Base-by-base conservation (phyloP, 30 jellyfish, hydroid and myxozoan species). In the Chrysaora quinquecirrha region DNA sequence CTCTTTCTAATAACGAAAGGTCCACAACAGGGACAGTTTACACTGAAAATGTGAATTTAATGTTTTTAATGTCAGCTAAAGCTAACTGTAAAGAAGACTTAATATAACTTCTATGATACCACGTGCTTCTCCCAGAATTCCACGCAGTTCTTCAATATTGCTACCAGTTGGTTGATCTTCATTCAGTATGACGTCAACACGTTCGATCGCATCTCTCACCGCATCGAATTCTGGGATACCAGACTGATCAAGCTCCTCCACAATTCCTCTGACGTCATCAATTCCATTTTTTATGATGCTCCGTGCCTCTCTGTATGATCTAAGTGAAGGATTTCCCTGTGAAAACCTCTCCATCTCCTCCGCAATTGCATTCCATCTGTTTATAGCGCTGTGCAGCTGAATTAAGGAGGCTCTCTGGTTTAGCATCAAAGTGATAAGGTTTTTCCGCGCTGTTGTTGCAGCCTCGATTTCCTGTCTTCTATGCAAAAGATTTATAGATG, bases 131-230 rank as follows among this genome's bases (percentile, higher is more conserved):
- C 95, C 95, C 1, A 84, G 71, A 70, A 62, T 60, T 3, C 72
- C 83, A 12, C 95, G 82, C 3, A 84, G 83, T 72, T 84, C 95
- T 54, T 84, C 95, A 68, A 73, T 88, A 49, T 69, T 58, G 64
- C 73, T 84, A 1, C 86, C 86, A 25, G 83, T 69, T 31, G 83
- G 87, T 77, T 72, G 87, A 24, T 84, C 86, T 12, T 84, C 95
- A n/a, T 84, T 85, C 25, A 70, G 80, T 25, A 84, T 77, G 31
- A 34, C 95, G 52, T 84, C 95, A 3, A 73, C 67, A 34, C 95
- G 43, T 30, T 84, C 84, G 38, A 84, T 69, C 22, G 86, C 78
- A 29, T 73, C 95, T 0, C 34, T 58, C 2, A 84, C 95, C 2
- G 80, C 25, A 49, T 84, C 83, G 58, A 84, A 84, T 29, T 63